These are phyloP conservation scores for Boleophthalmus pectinirostris DNA, from an alignment of 2,113 vertebrate species.

Conservation along the genomic window DNA sequence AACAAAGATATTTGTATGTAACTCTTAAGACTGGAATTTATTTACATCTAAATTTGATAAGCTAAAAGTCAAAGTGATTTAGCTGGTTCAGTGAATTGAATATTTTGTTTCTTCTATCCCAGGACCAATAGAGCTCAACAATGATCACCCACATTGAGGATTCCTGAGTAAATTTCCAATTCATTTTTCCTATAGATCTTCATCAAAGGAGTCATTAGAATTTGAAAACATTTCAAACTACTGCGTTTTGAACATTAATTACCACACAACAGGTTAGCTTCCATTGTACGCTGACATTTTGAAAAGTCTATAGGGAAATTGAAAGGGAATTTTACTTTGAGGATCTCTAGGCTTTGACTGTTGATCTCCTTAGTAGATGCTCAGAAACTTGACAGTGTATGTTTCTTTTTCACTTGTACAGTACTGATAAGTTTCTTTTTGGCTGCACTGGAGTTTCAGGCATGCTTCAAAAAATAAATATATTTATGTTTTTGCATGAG, in stretches of 20 bases:
- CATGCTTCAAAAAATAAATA: constrained; percentile 67
- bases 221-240: too few relatives aligned
- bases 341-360: too few relatives aligned
- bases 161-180: too few relatives aligned
- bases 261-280: too few relatives aligned
- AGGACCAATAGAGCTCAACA: constrained; percentile 41
- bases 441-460: constrained; percentile 56
- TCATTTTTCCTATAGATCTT: too few relatives aligned
- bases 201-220: too few relatives aligned
- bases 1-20: constrained; percentile 31
- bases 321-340: too few relatives aligned
- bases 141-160: too few relatives aligned
- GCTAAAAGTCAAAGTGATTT: constrained; percentile 42
- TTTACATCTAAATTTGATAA: constrained; percentile 59
- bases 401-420: constrained; percentile 49
- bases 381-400: constrained; percentile 42
- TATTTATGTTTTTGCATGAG: constrained; percentile 66
- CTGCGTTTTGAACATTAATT: too few relatives aligned
- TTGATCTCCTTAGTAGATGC: constrained; percentile 17
- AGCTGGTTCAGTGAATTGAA: constrained; percentile 32
- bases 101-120: constrained; percentile 27
- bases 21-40: constrained; percentile 44
- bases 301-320: too few relatives aligned
- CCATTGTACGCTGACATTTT: too few relatives aligned
- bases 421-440: constrained; percentile 46